phyloP scores from a whole-genome alignment of 2,797 vertebrate species.

The Parotocinclus haroldoi region DNA sequence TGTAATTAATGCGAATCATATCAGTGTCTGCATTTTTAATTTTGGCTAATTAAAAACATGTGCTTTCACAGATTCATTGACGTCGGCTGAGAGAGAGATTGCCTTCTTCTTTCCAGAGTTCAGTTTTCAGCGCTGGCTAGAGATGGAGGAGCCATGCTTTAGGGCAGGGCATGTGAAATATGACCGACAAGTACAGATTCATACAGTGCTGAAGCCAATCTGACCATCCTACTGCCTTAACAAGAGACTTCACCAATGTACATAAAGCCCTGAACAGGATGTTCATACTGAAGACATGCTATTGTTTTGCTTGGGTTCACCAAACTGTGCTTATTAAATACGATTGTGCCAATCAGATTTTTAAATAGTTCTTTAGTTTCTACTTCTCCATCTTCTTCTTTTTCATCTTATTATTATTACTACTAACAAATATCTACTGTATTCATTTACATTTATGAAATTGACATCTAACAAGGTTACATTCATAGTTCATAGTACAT shows the following conservation, averaged over 20 bases:
- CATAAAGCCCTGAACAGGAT: not conserved
- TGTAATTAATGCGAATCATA: no score
- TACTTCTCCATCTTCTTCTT: no score
- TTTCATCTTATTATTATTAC: no score
- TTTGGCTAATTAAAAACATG: constrained; percentile 4
- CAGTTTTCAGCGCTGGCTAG: constrained; percentile 73
- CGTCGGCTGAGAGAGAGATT: constrained; percentile 89
- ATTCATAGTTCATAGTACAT: no score
- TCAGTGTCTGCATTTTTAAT: not conserved
- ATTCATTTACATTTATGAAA: no score
- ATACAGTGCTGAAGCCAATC: constrained; percentile 52
- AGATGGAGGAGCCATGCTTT: constrained; percentile 75
- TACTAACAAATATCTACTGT: no score
- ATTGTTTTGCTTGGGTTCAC: no score
- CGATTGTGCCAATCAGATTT: no score
- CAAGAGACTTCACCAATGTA: not conserved
- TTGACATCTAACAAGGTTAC: no score
- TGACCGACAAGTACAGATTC: constrained; percentile 64
- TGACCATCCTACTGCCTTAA: constrained; percentile 41
- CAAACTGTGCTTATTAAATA: no score
- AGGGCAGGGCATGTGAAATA: constrained; percentile 64
- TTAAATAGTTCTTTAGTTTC: no score
- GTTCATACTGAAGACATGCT: not conserved
- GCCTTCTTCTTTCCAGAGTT: constrained; percentile 92
- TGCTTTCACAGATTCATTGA: constrained; percentile 76